These are phyloP conservation scores for Actias luna DNA, from an alignment of 2,888 invertebrate genomes.

Conservation along the genomic window DNA sequence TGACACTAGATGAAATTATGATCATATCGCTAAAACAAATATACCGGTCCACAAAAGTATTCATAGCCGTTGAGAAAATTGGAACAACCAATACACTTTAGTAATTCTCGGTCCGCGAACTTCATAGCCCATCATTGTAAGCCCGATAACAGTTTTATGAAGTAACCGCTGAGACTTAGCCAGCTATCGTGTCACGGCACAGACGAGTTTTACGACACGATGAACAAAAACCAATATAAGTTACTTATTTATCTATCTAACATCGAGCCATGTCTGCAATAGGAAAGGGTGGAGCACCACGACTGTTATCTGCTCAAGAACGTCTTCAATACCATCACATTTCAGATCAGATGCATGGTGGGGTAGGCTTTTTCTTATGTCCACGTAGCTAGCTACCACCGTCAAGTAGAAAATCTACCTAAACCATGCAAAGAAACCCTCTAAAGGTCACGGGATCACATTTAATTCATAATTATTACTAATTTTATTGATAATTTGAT, in stretches of 20 bases:
- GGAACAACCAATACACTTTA: background rate
- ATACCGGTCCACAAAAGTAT: background rate
- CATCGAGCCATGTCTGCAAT: background rate
- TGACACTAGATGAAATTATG: background rate
- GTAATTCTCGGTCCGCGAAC: background rate
- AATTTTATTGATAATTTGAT: no score
- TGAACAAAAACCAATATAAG: background rate
- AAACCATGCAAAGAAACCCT: no score
- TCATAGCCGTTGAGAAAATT: background rate
- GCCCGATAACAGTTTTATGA: constrained; percentile 9
- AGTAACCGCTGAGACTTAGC: background rate
- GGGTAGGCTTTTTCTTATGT: no score
- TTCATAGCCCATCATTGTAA: constrained; percentile 9
- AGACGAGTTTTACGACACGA: constrained; percentile 9
- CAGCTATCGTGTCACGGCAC: constrained; percentile 4
- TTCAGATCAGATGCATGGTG: no score
- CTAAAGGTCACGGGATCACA: no score
- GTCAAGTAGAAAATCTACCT: no score
- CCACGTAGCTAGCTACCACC: no score
- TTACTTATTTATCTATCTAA: background rate
- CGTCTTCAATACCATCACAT: no score
- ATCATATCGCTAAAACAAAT: background rate
- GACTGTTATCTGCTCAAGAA: background rate
- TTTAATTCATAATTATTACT: no score
- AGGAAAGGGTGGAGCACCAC: background rate